A percentile compares a stretch with the other conserved stretches of the same genome.
phyloP scores from a whole-genome alignment of 2,888 invertebrate genomes.

The Drosophila nr. medialis region DNA sequence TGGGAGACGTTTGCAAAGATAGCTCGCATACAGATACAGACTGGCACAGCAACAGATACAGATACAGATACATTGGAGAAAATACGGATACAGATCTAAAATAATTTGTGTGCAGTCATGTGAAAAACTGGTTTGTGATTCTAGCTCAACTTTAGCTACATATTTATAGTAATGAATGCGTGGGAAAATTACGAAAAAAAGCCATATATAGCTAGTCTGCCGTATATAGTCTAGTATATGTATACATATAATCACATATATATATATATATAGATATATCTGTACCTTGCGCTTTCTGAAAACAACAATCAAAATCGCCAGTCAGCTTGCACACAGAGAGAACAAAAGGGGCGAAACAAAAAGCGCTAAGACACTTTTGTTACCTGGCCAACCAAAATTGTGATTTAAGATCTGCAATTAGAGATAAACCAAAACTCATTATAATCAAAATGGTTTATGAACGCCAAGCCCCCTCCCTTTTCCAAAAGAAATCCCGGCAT shows the following conservation, averaged over 20 bases:
- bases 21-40: constrained; percentile 50
- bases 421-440: constrained; percentile 72
- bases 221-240: not conserved
- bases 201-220: constrained; percentile 26
- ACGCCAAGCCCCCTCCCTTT: constrained; percentile 5
- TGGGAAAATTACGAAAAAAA: constrained; percentile 59
- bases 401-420: constrained; percentile 69
- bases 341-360: constrained; percentile 32
- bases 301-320: constrained; percentile 42
- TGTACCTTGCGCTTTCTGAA: not conserved
- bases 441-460: constrained; percentile 75
- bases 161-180: constrained; percentile 72
- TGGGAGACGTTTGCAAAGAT: constrained; percentile 47
- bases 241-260: not conserved
- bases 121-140: constrained; percentile 57
- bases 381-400: constrained; percentile 39
- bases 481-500: not conserved
- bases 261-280: not conserved
- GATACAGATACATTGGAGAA: constrained; percentile 19
- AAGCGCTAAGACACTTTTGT: constrained; percentile 16
- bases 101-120: constrained; percentile 44
- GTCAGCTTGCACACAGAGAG: constrained; percentile 42
- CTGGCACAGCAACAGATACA: constrained; percentile 1
- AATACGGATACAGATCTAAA: constrained; percentile 28
- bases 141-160: constrained; percentile 54